A percentile compares a stretch with the other conserved stretches of the same genome.
phyloP scores from a whole-genome alignment of 1,140 invertebrate genomes.

The Drosophila lini region DNA sequence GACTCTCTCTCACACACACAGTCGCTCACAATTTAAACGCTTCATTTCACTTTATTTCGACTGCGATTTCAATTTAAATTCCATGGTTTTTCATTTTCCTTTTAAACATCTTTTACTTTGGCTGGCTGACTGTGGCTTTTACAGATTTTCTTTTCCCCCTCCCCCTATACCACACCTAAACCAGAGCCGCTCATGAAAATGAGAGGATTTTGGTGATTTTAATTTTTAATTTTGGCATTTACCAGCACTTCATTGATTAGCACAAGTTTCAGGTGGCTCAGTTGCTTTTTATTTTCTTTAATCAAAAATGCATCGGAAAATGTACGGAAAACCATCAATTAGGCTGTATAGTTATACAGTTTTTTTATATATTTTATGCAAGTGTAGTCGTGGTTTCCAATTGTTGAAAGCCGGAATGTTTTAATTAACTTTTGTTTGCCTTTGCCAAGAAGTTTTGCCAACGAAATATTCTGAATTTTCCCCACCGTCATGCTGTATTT shows the following conservation, averaged over 20 bases:
- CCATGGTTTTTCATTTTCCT: constrained; percentile 63
- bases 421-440: constrained; percentile 78
- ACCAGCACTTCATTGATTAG: constrained; percentile 36
- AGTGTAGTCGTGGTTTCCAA: constrained; percentile 12
- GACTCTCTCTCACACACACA: constrained; percentile 10
- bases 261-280: constrained; percentile 5
- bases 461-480: constrained; percentile 34
- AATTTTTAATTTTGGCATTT: constrained; percentile 72
- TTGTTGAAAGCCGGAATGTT: constrained; percentile 47
- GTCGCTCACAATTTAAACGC: constrained; percentile 63
- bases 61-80: constrained; percentile 83
- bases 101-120: constrained; percentile 60
- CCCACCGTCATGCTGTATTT: neutral
- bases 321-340: constrained; percentile 24
- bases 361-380: neutral
- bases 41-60: constrained; percentile 82
- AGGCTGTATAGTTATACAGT: neutral
- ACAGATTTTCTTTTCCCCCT: constrained; percentile 18
- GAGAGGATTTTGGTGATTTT: constrained; percentile 68
- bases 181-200: constrained; percentile 46
- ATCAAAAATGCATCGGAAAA: constrained; percentile 55
- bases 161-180: neutral
- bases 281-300: constrained; percentile 3
- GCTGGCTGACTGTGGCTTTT: constrained; percentile 43
- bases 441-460: constrained; percentile 59